A percentile compares a stretch with the other conserved stretches of the same genome.
These are phyloP conservation scores for Drosophila glabriapex DNA, from an alignment of 2,888 invertebrate species.

Conservation along the genomic window DNA sequence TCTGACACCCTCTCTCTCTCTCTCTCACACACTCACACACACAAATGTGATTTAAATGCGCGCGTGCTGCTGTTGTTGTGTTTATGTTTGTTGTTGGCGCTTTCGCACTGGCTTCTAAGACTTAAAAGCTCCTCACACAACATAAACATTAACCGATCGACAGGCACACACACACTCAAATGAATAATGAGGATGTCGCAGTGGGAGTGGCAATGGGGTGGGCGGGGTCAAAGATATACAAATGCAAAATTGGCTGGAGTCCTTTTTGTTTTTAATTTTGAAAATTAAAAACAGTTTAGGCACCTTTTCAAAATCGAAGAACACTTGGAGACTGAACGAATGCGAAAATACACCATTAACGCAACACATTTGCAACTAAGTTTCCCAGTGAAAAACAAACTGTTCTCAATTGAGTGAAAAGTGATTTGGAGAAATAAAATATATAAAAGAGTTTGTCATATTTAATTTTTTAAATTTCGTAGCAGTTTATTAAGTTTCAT, in stretches of 20 bases:
- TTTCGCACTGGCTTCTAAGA: slow-evolving; percentile 66
- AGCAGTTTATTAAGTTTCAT: not conserved
- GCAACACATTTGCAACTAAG: not conserved
- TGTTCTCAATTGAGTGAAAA: not conserved
- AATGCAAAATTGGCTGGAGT: not conserved
- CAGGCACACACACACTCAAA: slow-evolving; percentile 39
- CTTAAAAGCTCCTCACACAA: slow-evolving; percentile 61
- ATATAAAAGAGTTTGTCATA: not conserved
- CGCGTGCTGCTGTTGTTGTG: slow-evolving; percentile 39
- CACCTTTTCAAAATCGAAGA: not conserved
- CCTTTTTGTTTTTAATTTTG: not conserved
- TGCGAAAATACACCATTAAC: not conserved
- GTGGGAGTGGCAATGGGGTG: not conserved
- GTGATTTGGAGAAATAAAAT: not conserved
- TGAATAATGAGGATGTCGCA: slow-evolving; percentile 41
- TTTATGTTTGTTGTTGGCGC: slow-evolving; percentile 40
- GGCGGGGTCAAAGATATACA: too few relatives aligned
- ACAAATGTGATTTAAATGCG: slow-evolving; percentile 59
- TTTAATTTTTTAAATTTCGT: not conserved
- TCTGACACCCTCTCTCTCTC: slow-evolving; percentile 26
- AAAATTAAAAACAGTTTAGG: not conserved
- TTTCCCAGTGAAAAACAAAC: not conserved
- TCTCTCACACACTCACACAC: slow-evolving; percentile 20
- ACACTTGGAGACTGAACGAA: not conserved
- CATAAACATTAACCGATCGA: slow-evolving; percentile 61